Evolutionary conservation across 2,888 invertebrate species (phyloP), one percentile per base, ranked within the genome.

Genomic region (Dusona sp.): DNA sequence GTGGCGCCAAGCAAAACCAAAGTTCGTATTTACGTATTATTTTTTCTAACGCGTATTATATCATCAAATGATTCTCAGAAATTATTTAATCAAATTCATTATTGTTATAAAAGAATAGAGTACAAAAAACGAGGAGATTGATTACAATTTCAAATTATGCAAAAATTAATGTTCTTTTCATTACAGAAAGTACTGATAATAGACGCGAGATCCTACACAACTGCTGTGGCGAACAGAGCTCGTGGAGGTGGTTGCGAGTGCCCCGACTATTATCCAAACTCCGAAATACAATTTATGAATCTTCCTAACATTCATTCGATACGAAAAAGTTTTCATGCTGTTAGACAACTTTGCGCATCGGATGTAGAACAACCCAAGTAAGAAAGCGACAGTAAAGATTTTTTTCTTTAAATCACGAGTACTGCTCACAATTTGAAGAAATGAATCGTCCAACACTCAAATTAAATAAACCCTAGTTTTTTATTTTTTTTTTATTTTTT

Each of bases 181-280:
- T 92, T 93, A 22, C 91, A 97, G 96, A 95, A 98, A 95, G 96
- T 99, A 90, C 95, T 99, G 83, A 98, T 99, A 89, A 97, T 99
- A 91, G 99, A 99, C 95, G 99, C 99, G 19, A 96, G 99, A 38
- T 98, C 99, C 6, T 99, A 99, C 94, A 97, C 99, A 67, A 98
- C 99, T 0, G 99, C 99, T 0, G 98, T 99, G 54, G 99, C 99
- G 29, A 99, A 99, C 95, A 95, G 99, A 88, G 99, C 99, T 0
- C 97, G 99, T 88, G 99, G 99, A 79, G 99, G 99, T 64, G 99
- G 99, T 74, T 98, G 98, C 94, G 99, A 99, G 94, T 99, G 98
- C 94, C 96, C 97, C 78, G 99, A 99, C 94, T 99, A 99, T 95
- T 99, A 99, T 95, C 97, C 98, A 0, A 97, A 97, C 91, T 98